Conservation (phyloP, 2,888 invertebrate species). For the Spatulosminthurus flaviceps region DNA sequence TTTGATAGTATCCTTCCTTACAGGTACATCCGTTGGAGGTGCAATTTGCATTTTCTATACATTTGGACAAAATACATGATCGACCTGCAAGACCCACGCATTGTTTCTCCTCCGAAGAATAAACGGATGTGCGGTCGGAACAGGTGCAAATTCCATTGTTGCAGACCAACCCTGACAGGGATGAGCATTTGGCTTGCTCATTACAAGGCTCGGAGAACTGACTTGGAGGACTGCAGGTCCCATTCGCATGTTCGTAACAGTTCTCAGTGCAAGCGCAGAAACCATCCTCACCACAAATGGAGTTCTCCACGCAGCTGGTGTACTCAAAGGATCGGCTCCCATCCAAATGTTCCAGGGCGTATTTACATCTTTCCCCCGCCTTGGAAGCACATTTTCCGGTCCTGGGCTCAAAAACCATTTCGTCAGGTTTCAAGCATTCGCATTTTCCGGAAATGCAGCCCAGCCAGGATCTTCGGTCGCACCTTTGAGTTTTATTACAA, state of each 20-base stretch:
- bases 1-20: background rate
- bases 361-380: conserved; percentile 29
- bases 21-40: background rate
- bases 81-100: background rate
- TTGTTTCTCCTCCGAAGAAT: background rate
- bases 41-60: background rate
- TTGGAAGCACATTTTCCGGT: conserved; percentile 35
- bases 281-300: conserved; percentile 9
- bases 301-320: conserved; percentile 21
- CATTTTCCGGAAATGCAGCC: background rate
- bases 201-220: background rate
- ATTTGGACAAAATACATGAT: background rate
- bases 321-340: background rate
- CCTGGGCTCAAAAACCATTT: conserved; percentile 18
- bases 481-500: conserved; percentile 16
- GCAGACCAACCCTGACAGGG: background rate
- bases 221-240: background rate
- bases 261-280: conserved; percentile 20
- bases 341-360: background rate
- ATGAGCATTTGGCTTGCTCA: background rate
- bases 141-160: background rate
- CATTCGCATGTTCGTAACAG: conserved; percentile 11
- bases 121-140: background rate
- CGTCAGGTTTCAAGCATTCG: background rate
- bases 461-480: conserved; percentile 19